Base-by-base conservation (phyloP, 2,888 invertebrate species). In the Acleris holmiana region DNA sequence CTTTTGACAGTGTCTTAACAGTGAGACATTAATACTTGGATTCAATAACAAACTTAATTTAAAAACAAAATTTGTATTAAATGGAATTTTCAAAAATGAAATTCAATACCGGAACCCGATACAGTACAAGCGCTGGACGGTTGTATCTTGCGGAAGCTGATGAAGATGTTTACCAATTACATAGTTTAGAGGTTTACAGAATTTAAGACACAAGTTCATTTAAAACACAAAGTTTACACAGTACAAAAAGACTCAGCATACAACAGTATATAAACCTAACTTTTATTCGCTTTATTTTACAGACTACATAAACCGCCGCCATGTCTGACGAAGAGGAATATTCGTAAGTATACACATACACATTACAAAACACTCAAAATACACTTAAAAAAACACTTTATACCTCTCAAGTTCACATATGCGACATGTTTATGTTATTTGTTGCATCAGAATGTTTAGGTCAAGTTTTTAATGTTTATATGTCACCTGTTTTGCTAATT, bases 261-360 rank as follows among this genome's bases (percentile, higher is more conserved):
- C 8, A 13, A 19, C 2, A 10, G 44, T 21, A n/a, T 40, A 71
- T 69, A 44, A 61, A 67, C 66, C 66, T 68, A 68, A 69, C 48
- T 41, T 8, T 29, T 49, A 48, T 41, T 51, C 64, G 67, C 75
- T 82, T 83, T 82, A 68, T 70, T 79, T 91, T 88, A 61, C 93
- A 93, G 93, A 92, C 74, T 83, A 80, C 76, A 86, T 84, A 92
- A 91, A 82, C 86, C 91, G 93, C 92, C 94, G 96, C 92, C 95
- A 97, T 97, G 97, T 97, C 97, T 94, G 97, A 97, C 95, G 97
- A 97, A 93, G 97, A 97, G 94, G 97, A 97, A 94, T 97, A 97
- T 95, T 97, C 97, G 97, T 97, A 94, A 97, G 97, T 97, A 94
- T 61, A 60, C 49, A 49, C 53, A 48, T 46, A 56, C 19, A 6